Percentiles rank a stretch among this genome's conserved stretches.
Conservation (phyloP, 2,888 invertebrate species). For the Frankliniella intonsa region DNA sequence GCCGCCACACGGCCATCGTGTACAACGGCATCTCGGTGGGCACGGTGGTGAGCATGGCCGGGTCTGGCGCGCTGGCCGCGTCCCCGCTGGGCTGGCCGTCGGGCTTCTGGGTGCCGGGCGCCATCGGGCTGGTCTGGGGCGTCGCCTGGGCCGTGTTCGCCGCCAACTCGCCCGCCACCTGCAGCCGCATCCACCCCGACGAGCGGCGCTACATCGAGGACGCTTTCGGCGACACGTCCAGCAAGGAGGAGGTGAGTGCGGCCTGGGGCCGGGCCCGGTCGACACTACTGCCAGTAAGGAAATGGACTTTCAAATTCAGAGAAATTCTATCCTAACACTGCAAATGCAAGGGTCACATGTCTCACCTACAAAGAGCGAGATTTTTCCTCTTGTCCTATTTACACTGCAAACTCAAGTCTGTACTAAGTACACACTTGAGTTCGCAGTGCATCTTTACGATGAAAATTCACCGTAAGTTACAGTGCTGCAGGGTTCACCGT, state of each 20-base stretch:
- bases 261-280: not conserved
- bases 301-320: too few relatives aligned
- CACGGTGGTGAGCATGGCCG: constrained; percentile 66
- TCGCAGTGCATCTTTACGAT: too few relatives aligned
- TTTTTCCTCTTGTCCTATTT: too few relatives aligned
- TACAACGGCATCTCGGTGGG: constrained; percentile 47
- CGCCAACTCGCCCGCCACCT: constrained; percentile 59
- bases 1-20: constrained; percentile 10
- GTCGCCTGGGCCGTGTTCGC: constrained; percentile 59
- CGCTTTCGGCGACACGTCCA: constrained; percentile 44
- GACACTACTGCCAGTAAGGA: not conserved
- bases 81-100: constrained; percentile 69
- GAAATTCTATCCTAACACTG: too few relatives aligned
- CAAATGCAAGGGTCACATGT: too few relatives aligned
- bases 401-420: too few relatives aligned
- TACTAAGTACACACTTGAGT: too few relatives aligned
- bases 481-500: too few relatives aligned
- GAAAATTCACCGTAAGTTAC: too few relatives aligned
- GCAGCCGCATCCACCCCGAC: constrained; percentile 53
- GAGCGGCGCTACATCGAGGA: constrained; percentile 64
- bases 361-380: too few relatives aligned
- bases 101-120: constrained; percentile 70
- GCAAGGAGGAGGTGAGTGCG: constrained; percentile 42
- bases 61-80: constrained; percentile 65
- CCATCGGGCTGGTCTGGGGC: constrained; percentile 58